Percentiles rank a stretch among this genome's conserved stretches.
phyloP scores from a whole-genome alignment of 2,888 invertebrate genomes.

The Julus scanicus region DNA sequence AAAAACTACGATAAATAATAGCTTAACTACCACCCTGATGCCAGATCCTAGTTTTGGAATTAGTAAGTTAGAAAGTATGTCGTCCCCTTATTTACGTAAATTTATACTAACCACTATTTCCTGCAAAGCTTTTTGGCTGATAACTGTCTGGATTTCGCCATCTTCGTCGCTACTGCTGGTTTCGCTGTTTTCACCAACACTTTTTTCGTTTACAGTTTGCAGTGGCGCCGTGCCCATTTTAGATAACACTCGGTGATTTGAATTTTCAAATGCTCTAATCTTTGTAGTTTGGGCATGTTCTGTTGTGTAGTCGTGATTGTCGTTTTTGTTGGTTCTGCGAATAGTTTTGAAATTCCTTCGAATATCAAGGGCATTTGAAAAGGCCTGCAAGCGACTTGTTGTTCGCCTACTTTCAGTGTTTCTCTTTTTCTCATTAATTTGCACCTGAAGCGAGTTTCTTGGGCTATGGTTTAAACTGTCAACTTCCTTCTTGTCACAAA shows the following conservation, averaged over 20 bases:
- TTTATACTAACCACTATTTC: conserved; percentile 6
- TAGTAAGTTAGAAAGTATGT: neutral
- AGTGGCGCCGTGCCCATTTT: neutral
- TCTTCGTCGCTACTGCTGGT: conserved; percentile 36
- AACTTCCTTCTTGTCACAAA: neutral
- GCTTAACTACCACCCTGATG: no score
- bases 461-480: neutral
- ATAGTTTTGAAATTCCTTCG: conserved; percentile 7
- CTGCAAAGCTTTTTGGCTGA: conserved; percentile 20
- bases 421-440: neutral
- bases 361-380: conserved; percentile 12
- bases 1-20: no score
- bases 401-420: neutral
- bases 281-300: conserved; percentile 18
- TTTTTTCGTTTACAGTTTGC: neutral
- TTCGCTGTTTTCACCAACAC: neutral
- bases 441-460: neutral
- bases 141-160: conserved; percentile 3
- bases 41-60: neutral
- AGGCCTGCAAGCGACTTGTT: neutral
- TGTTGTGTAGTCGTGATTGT: neutral
- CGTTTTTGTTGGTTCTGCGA: conserved; percentile 12
- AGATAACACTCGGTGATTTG: neutral
- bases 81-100: neutral
- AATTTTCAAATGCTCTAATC: neutral